Conservation (phyloP, 1,140 invertebrate genomes). For the Phortica variegata region DNA sequence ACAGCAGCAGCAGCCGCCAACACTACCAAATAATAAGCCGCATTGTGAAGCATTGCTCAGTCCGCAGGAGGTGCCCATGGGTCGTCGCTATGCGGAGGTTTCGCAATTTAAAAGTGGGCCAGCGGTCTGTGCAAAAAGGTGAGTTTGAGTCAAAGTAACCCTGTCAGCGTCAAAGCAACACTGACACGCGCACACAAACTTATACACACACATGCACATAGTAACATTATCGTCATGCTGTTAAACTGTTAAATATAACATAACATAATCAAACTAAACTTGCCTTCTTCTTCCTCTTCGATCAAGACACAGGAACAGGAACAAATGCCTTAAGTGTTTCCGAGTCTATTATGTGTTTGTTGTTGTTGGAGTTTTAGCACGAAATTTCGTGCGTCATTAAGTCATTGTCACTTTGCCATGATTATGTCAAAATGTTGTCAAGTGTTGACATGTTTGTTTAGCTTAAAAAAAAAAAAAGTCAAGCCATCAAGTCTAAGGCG, state of each 20-base stretch:
- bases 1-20: neutral
- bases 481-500: too few relatives aligned
- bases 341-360: too few relatives aligned
- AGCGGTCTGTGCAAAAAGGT: conserved; percentile 25
- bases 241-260: too few relatives aligned
- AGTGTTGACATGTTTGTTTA: too few relatives aligned
- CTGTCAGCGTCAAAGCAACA: conserved; percentile 2
- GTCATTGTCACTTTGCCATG: conserved; percentile 38
- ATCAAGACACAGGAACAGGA: too few relatives aligned
- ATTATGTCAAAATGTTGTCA: conserved; percentile 47
- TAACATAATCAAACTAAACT: too few relatives aligned
- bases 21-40: conserved; percentile 1
- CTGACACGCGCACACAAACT: conserved; percentile 7
- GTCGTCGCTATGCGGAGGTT: conserved; percentile 53
- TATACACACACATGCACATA: conserved; percentile 24
- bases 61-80: conserved; percentile 54
- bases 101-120: conserved; percentile 49
- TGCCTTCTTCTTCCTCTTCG: too few relatives aligned
- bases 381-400: neutral
- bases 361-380: too few relatives aligned
- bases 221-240: too few relatives aligned
- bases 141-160: neutral
- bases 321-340: too few relatives aligned
- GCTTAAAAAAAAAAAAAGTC: too few relatives aligned
- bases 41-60: conserved; percentile 43